phyloP scores from a whole-genome alignment of 2,797 vertebrate genomes.

The Diplodus puntazzo region DNA sequence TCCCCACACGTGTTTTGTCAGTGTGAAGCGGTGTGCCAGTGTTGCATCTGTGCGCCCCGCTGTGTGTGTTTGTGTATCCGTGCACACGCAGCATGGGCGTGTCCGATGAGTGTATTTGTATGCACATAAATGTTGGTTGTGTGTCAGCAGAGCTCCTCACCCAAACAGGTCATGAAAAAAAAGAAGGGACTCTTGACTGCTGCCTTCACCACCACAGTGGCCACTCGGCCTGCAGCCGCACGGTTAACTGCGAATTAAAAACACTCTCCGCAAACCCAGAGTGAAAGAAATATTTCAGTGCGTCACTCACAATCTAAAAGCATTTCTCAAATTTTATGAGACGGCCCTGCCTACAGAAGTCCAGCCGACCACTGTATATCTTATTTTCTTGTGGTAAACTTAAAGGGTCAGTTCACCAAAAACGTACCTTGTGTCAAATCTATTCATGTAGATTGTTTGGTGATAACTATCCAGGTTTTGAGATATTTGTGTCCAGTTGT shows the following conservation, averaged over 20 bases:
- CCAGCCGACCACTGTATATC: conserved; percentile 14
- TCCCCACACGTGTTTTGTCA: conserved; percentile 22
- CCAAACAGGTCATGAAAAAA: conserved; percentile 79
- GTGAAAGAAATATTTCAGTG: conserved; percentile 68
- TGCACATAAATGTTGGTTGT: conserved; percentile 60
- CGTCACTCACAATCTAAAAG: conserved; percentile 68
- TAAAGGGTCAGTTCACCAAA: conserved; percentile 1
- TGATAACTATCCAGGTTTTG: background rate
- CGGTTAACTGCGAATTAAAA: conserved; percentile 74
- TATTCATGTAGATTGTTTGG: background rate
- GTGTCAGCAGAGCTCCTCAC: conserved; percentile 77
- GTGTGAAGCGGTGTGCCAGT: background rate
- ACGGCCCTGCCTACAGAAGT: conserved; percentile 34
- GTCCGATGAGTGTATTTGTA: conserved; percentile 60
- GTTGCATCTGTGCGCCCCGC: background rate
- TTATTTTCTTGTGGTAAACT: conserved; percentile 16
- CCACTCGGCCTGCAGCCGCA: conserved; percentile 75
- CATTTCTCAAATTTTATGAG: conserved; percentile 68
- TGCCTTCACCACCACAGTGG: conserved; percentile 68
- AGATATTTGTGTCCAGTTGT: background rate
- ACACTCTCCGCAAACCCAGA: conserved; percentile 70
- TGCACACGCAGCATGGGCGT: conserved; percentile 56
- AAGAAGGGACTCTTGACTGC: conserved; percentile 69
- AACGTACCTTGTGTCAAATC: background rate
- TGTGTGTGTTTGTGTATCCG: background rate